phyloP scores from a whole-genome alignment of 30 jellyfish, hydroid and myxozoan species.

The Cassiopea andromeda region DNA sequence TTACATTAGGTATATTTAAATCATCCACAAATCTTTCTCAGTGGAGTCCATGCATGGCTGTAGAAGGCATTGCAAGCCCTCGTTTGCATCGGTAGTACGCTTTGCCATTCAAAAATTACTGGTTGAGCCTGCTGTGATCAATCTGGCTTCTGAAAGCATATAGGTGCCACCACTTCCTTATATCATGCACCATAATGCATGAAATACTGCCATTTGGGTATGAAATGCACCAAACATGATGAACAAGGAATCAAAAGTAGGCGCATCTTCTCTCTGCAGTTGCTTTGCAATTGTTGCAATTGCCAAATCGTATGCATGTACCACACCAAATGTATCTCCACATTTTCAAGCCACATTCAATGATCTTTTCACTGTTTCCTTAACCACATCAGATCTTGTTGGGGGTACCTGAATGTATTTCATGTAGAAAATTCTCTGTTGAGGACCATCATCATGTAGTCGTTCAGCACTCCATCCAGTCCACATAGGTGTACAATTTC shows the following conservation, averaged over 20 bases:
- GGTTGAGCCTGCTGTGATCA: slow-evolving; percentile 43
- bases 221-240: slow-evolving; percentile 58
- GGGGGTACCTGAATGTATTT: slow-evolving; percentile 27
- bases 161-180: slow-evolving; percentile 46
- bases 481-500: slow-evolving; percentile 23
- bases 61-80: slow-evolving; percentile 14
- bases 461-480: slow-evolving; percentile 21
- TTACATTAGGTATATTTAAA: slow-evolving; percentile 15
- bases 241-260: slow-evolving; percentile 50
- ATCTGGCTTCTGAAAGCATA: slow-evolving; percentile 35
- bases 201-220: slow-evolving; percentile 35
- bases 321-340: slow-evolving; percentile 5
- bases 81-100: slow-evolving; percentile 41
- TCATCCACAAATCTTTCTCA: slow-evolving; percentile 28
- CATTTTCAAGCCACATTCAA: slow-evolving; percentile 12
- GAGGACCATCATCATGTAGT: slow-evolving; percentile 15
- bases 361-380: slow-evolving; percentile 19
- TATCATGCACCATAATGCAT: slow-evolving; percentile 15
- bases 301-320: slow-evolving; percentile 41
- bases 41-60: slow-evolving; percentile 19
- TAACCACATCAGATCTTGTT: slow-evolving; percentile 38
- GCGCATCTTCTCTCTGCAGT: slow-evolving; percentile 41
- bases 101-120: slow-evolving; percentile 36
- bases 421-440: slow-evolving; percentile 22
- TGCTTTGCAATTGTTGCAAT: slow-evolving; percentile 41